These are phyloP conservation scores for Myotis vivesi DNA, from an alignment of 2,797 vertebrate species.

Conservation along the genomic window DNA sequence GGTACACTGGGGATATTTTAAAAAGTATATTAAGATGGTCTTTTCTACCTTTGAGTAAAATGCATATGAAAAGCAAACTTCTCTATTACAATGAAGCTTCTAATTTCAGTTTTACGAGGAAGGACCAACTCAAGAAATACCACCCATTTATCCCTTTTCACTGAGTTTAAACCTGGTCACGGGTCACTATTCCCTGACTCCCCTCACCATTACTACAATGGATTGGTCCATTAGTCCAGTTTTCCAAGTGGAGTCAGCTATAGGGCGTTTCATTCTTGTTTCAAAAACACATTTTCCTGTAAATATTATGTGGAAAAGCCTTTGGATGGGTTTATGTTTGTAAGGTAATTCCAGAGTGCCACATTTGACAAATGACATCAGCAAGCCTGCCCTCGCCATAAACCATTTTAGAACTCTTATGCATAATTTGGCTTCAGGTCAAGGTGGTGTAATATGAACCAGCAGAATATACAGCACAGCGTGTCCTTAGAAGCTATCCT, in stretches of 20 bases:
- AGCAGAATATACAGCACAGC: constrained; percentile 60
- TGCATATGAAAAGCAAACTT: neutral
- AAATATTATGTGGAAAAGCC: constrained; percentile 28
- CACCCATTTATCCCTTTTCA: neutral
- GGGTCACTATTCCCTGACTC: neutral
- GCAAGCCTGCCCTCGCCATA: constrained; percentile 55
- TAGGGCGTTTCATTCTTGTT: neutral
- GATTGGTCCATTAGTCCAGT: neutral
- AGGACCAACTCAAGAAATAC: neutral
- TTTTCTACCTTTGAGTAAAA: neutral
- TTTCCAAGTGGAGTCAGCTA: neutral
- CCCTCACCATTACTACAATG: no score
- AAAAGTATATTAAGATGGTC: neutral
- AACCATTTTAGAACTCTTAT: constrained; percentile 74
- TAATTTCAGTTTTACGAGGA: constrained; percentile 24
- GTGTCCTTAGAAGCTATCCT: constrained; percentile 62
- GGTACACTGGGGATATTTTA: neutral
- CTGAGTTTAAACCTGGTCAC: neutral
- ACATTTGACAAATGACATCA: constrained; percentile 74
- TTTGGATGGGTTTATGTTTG: constrained; percentile 38
- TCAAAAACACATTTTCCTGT: constrained; percentile 9
- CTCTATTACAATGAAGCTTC: constrained; percentile 26
- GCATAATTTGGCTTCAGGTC: constrained; percentile 69
- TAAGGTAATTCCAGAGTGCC: constrained; percentile 69
- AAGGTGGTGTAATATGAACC: constrained; percentile 70